Evolutionary conservation across 2,113 vertebrate genomes (phyloP).

Genomic region (Megaptera novaeangliae): DNA sequence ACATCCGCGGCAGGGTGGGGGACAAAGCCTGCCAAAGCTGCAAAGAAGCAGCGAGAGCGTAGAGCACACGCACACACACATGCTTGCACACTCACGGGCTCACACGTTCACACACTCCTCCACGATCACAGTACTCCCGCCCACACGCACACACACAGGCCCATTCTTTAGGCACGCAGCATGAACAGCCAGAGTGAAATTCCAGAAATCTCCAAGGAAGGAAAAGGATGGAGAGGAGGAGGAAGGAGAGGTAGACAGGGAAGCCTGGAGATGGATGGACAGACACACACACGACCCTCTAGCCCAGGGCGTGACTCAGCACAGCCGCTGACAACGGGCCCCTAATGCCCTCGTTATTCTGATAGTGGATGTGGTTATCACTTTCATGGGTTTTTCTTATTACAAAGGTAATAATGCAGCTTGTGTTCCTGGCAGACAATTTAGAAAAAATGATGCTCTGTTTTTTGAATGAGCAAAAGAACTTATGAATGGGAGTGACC

Average conservation of each 20-base stretch:
- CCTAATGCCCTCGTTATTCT: rapidly evolving
- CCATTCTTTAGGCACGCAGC: background rate
- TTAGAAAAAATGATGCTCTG: background rate
- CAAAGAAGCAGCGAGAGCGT: background rate
- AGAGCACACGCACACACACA: background rate
- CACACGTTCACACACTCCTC: no score
- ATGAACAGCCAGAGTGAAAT: background rate
- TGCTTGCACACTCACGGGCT: background rate
- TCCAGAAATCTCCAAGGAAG: conserved; percentile 50
- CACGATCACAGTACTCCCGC: background rate
- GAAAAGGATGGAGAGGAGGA: background rate
- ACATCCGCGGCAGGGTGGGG: background rate
- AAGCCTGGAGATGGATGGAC: background rate
- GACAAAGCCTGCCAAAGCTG: background rate
- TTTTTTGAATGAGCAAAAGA: conserved; percentile 44
- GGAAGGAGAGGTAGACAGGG: background rate
- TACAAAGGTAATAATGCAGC: background rate
- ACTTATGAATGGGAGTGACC: background rate
- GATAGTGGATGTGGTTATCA: rapidly evolving
- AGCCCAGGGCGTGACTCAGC: rapidly evolving
- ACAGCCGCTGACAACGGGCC: rapidly evolving
- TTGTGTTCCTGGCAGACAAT: background rate
- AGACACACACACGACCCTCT: rapidly evolving
- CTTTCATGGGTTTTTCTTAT: background rate
- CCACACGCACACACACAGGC: background rate